Percentiles rank a stretch among this genome's conserved stretches.
phyloP scores from a whole-genome alignment of 2,888 invertebrate species.

The Pinctada fucata region DNA sequence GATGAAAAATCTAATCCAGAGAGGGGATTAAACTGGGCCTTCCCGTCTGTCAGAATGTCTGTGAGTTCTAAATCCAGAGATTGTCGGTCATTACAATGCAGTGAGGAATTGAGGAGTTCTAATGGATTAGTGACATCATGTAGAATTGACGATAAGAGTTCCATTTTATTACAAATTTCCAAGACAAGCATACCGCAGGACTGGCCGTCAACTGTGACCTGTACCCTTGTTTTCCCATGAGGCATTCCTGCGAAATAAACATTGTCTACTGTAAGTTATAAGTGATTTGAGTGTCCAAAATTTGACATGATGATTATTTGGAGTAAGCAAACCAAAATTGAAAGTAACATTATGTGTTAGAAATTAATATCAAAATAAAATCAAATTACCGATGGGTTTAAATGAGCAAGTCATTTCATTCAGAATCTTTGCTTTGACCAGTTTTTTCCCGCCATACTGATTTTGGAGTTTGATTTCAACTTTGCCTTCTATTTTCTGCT shows the following conservation, averaged over 20 bases:
- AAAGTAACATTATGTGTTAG: neutral
- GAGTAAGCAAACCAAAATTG: neutral
- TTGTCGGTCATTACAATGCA: neutral
- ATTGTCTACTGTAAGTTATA: too few species aligned
- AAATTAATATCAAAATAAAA: too few species aligned
- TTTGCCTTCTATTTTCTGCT: neutral
- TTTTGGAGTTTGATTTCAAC: neutral
- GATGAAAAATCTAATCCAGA: neutral
- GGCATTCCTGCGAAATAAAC: slow-evolving; percentile 8
- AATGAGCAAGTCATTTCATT: neutral
- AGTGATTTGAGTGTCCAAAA: too few species aligned
- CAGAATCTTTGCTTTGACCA: neutral
- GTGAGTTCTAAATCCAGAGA: slow-evolving; percentile 15
- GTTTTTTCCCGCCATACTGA: neutral
- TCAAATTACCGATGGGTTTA: neutral
- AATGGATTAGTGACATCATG: slow-evolving; percentile 4
- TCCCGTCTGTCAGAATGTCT: slow-evolving; percentile 9
- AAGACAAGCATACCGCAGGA: neutral
- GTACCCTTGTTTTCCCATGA: neutral
- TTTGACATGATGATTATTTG: neutral
- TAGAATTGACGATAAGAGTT: slow-evolving; percentile 4
- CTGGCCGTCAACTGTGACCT: slow-evolving; percentile 7
- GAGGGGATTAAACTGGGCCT: neutral
- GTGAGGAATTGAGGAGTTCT: slow-evolving; percentile 7
- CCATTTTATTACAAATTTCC: slow-evolving; percentile 11